Base-by-base conservation (phyloP, 2,113 vertebrate species). In the Austrofundulus limnaeus region DNA sequence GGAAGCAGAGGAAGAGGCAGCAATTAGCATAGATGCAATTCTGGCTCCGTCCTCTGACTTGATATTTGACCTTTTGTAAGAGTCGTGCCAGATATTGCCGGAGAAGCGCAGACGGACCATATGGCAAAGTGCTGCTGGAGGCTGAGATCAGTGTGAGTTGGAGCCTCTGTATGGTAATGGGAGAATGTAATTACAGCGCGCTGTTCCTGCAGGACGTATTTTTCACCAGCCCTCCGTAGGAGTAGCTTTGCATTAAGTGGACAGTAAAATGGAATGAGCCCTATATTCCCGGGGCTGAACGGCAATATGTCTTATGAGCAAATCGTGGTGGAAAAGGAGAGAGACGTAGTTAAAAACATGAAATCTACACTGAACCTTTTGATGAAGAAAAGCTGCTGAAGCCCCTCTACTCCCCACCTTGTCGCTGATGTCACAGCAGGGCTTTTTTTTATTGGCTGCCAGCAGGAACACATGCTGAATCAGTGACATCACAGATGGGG, bases 11-110 rank as follows among this genome's bases (percentile, higher is more conserved):
- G 42, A 54, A 68, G 75, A 59, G 83, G 58, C 72, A 87, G 86
- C 83, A 89, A 89, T 90, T 89, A 89, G 85, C 89, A 86, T 88
- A 83, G 87, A 86, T 89, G 87, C 83, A 87, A 89, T 86, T 84
- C 81, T 83, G 83, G 80, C 84, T 83, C 82, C 70, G 78, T 86
- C 82, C 83, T 84, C 85, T 81, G 78, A 89, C 89, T 90, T 87
- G 75, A 87, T 87, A 89, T 89, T 89, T 91, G 91, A 92, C 91
- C 89, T 92, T 91, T 86, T 81, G 78, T 75, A 8, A 68, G 63
- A 76, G 82, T 79, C 81, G 83, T 86, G 91, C 89, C 85, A 88
- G 85, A 89, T 84, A 82, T 74, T 54, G 66, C 77, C 81, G 21
- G 72, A 83, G 84, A 83, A 70, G 80, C 55, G 41, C 85, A 88